Base-by-base conservation (phyloP, 2,888 invertebrate genomes). In the Aleiodes alternator region DNA sequence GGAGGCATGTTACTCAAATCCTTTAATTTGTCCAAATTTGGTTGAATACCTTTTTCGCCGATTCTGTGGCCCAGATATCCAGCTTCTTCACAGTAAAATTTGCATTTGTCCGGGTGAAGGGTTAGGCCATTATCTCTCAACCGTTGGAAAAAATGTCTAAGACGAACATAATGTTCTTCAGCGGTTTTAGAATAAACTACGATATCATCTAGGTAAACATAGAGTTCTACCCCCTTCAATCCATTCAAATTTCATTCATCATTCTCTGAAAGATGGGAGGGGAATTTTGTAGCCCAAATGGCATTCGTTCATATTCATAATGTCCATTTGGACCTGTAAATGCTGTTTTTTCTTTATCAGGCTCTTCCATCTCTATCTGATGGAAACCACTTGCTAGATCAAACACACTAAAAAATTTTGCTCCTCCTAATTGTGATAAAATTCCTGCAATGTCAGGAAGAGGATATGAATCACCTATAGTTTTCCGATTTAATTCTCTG, bases 391-490 rank as follows among this genome's bases (percentile, higher is more conserved):
- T 53, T 5, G 53, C 53, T 11, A 53, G 9, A 53, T 53, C 53
- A 4, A 53, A 53, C 2, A 53, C 53, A 11, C 53, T 14, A 14
- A 53, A 53, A 4, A 8, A 53, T 53, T 53, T 53, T 7, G 53
- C 7, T 9, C 53, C 53, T 11, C n/a, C 53, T 11, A 53, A 11
- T 53, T 53, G 53, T 9, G 53, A 53, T 53, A 53, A 3, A 53
- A 53, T 53, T 53, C 3, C 53, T 4, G 12, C 14, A 14, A 53
- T 53, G 12, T 53, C 53, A 4, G 53, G 53, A 5, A 53, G 12
- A 53, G 53, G 12, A 11, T 53, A 53, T 53, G 53, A 53, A 53
- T 53, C 53, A 14, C 53, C 53, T 53, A 53, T 53, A 8, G 53
- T 14, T 53, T 53, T 14, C 2, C 23, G 1, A 23, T 23, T 23